Percentiles rank a stretch among this genome's conserved stretches.
Evolutionary conservation across 2,113 vertebrate species (phyloP).

Genomic region (Gobio gobio): DNA sequence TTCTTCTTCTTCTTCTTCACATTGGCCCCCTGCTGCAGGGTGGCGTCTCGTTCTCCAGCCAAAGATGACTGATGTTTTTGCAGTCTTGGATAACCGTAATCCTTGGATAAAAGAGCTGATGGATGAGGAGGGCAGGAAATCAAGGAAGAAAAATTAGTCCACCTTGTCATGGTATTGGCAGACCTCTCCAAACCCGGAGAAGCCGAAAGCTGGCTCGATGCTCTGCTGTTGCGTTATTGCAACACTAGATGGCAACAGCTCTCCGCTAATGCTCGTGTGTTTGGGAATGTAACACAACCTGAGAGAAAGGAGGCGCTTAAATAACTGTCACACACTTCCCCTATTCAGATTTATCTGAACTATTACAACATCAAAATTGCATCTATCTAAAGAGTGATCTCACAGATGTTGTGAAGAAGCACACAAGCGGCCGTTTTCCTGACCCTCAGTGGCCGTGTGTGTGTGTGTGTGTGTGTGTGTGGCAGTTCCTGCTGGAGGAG

Average conservation of each 20-base stretch:
- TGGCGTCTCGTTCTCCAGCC: conserved; percentile 2
- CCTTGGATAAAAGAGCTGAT: conserved; percentile 37
- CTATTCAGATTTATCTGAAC: neutral
- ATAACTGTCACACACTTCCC: neutral
- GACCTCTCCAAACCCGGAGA: neutral
- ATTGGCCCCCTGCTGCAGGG: conserved; percentile 16
- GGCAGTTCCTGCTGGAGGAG: conserved; percentile 1
- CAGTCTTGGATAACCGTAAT: conserved; percentile 31
- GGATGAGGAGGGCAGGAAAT: conserved; percentile 22
- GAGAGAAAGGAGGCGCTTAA: neutral
- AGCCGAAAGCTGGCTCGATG: neutral
- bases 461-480: conserved; percentile 5
- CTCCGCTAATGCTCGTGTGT: conserved; percentile 24
- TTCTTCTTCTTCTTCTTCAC: neutral
- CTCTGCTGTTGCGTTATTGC: neutral
- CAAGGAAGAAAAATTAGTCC: conserved; percentile 25
- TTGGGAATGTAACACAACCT: neutral
- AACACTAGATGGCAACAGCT: conserved; percentile 69
- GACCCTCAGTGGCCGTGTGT: neutral
- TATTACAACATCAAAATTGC: neutral
- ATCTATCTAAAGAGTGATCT: neutral
- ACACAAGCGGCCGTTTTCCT: neutral
- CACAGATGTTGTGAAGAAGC: conserved; percentile 22
- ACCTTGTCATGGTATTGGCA: conserved; percentile 17
- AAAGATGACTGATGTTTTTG: conserved; percentile 38